Evolutionary conservation across 2,797 vertebrate genomes (phyloP).

Genomic region (Periophthalmus magnuspinnatus): DNA sequence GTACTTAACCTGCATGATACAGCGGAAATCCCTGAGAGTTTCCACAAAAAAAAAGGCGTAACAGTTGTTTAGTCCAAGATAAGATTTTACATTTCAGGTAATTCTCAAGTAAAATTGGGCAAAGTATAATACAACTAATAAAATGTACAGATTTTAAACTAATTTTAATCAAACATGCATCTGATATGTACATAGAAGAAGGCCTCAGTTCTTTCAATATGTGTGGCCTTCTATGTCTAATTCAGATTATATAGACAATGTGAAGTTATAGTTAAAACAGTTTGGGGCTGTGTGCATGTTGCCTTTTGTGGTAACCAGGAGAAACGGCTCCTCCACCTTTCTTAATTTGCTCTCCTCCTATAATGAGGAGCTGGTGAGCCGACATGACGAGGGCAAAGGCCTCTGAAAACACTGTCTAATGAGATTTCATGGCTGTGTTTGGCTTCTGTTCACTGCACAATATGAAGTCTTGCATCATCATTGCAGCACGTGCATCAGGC

Average conservation of each 20-base stretch:
- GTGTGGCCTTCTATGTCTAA: too few species aligned
- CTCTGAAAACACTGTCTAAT: slow-evolving; percentile 5
- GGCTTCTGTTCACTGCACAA: slow-evolving; percentile 5
- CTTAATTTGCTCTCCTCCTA: neutral
- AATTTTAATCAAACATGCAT: too few species aligned
- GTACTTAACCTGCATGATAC: slow-evolving; percentile 11
- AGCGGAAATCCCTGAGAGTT: neutral
- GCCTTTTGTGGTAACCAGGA: neutral
- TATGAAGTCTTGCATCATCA: neutral
- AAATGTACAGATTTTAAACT: too few species aligned
- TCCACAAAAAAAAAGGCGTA: neutral
- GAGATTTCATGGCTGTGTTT: slow-evolving; percentile 10
- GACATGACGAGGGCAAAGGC: neutral
- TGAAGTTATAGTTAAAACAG: too few species aligned
- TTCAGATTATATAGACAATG: too few species aligned
- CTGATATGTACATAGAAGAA: too few species aligned
- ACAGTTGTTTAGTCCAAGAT: neutral
- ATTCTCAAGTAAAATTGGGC: neutral
- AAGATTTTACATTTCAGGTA: neutral
- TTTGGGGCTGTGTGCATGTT: neutral
- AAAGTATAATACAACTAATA: too few species aligned
- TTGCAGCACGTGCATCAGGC: slow-evolving; percentile 8
- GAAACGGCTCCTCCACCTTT: neutral
- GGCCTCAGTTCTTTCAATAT: too few species aligned
- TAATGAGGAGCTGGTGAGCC: neutral